Evolutionary conservation across 2,113 vertebrate genomes (phyloP).

Genomic region (Equus przewalskii): DNA sequence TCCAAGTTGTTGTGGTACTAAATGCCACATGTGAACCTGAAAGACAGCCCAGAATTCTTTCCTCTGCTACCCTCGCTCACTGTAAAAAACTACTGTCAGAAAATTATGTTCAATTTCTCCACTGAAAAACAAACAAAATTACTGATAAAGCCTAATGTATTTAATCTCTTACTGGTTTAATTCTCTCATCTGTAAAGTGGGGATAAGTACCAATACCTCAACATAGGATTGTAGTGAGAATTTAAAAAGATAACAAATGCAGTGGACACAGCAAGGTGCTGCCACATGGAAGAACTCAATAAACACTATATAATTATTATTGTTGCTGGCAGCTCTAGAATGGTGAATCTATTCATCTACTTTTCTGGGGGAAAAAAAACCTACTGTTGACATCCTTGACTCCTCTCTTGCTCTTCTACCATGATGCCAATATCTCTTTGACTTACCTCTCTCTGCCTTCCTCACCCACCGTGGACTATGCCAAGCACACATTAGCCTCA

Average conservation of each 20-base stretch:
- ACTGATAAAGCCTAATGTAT: slow-evolving; percentile 42
- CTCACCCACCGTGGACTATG: background rate
- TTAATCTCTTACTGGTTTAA: background rate
- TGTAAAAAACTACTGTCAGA: background rate
- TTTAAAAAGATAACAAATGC: slow-evolving; percentile 16
- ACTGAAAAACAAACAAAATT: slow-evolving; percentile 44
- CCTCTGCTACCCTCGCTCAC: background rate
- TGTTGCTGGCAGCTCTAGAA: background rate
- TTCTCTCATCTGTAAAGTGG: slow-evolving; percentile 18
- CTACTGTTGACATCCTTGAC: background rate
- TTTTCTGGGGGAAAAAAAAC: background rate
- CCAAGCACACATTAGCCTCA: background rate
- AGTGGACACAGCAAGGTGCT: slow-evolving; percentile 18
- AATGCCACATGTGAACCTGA: background rate
- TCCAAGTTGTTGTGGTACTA: background rate
- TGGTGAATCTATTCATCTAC: background rate
- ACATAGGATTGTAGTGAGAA: background rate
- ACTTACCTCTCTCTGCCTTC: background rate
- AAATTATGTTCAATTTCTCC: background rate
- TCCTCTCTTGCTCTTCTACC: background rate
- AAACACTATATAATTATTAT: background rate
- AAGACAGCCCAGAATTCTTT: background rate
- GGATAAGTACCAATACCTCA: background rate
- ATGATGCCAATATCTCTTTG: background rate
- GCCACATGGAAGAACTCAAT: slow-evolving; percentile 21